Base-by-base conservation (phyloP, 2,888 invertebrate species). In the Isotomurus palustris region DNA sequence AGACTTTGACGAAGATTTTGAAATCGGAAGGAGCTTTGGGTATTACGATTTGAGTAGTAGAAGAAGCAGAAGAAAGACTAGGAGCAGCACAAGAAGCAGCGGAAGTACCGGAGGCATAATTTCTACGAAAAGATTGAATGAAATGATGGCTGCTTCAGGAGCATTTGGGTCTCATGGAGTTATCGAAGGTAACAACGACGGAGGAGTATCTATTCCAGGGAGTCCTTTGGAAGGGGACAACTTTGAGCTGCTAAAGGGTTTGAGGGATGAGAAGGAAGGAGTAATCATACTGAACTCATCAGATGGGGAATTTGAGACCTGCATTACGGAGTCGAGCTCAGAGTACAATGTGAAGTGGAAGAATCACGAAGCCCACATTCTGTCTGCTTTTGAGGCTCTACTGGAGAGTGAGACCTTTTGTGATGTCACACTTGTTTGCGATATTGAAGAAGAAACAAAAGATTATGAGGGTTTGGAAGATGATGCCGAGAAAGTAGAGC, bases 281-380 rank as follows among this genome's bases (percentile, higher is more conserved):
- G 43, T 22, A 19, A 43, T 22, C 6, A 4, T 43, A 5, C 21
- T 43, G 10, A 43, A 43, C 43, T 43, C 43, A 22, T 43, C 43
- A 5, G 24, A 43, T 14, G 21, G 12, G 6, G 43, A 43, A 24
- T 43, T 22, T 19, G 43, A 43, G 43, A 43, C 43, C 10, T 43
- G 22, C 22, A 43, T 43, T 22, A 43, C 22, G 3, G 22, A 19
- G 43, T 43, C 27, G 12, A 6, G 6, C 22, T 27, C 28, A 10
- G 27, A 27, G 3, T 47, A 28, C 36, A 32, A 56, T 36, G 32
- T 56, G n/a, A 32, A 38, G 8, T 93, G 92, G 92, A 91, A 91
- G 81, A 91, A 91, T 80, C 92, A 92, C 80, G 90, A 89, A 76
- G 84, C 84, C 71, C 90, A 92, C 77, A 84, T 93, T 74, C 81